Base-by-base conservation (phyloP, 2,888 invertebrate genomes). In the Ichneumon xanthorius region DNA sequence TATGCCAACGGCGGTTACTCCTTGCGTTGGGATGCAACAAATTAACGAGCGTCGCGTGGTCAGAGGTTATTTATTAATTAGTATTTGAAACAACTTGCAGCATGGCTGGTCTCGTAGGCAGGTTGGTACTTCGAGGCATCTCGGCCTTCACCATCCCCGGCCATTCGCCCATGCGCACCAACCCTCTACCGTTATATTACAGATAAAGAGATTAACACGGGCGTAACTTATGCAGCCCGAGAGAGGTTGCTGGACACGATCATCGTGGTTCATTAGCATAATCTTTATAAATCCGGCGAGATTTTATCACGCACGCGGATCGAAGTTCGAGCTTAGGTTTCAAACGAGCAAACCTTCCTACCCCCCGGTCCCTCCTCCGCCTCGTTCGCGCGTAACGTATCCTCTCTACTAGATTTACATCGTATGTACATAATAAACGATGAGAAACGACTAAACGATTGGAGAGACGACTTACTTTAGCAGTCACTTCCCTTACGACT, bases 251-350 rank as follows among this genome's bases (percentile, higher is more conserved):
- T 86, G 86, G 88, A 89, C 89, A 90, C 87, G 89, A 90, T 90
- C 88, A 88, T 88, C 82, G 86, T 88, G 87, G 87, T 89, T 90
- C 91, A 92, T 92, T 92, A 92, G 88, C 92, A 92, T 92, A 92
- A 92, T 92, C 91, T 91, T 91, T 89, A 90, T 91, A 91, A 92
- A 92, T 92, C 90, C 90, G 77, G 58, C 48, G 79, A 88, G 90
- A 89, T 90, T 88, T 90, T 91, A 91, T 92, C 90, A 85, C 88
- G 85, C 85, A 83, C 88, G 87, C 88, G 87, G 86, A 85, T 87
- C 80, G 75, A 61, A 86, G 48, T 63, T 48, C 33, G 63, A 63
- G 50, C 37, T n/a, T 22, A 37, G 22, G 50, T 76, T 61, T 48
- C 26, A 50, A 53, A 77, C 67, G 40, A 40, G 65, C 37, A 65